Evolutionary conservation across 2,113 vertebrate species (phyloP), one percentile per base, ranked within the genome.

Genomic region (Notarius lentiginosus): DNA sequence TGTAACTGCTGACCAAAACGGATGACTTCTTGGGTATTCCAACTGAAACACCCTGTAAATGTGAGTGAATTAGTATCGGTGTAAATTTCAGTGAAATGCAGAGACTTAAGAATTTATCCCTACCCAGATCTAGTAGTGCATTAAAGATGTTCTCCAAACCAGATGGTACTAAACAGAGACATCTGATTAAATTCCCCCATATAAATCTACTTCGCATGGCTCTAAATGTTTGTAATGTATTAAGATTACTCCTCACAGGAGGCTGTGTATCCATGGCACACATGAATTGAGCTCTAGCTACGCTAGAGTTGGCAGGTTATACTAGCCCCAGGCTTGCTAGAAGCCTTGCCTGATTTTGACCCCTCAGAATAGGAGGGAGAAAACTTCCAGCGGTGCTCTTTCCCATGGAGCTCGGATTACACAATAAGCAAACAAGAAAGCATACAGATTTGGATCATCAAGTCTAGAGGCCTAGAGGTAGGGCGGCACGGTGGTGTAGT

Each of bases 291-390:
- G 72, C 70, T 83, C n/a, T 9, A 83, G 30, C 27, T 66, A 51
- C 27, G 86, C 27, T 77, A 15, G 60, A 56, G 60, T 79, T 87
- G 81, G 86, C 86, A 83, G 81, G 72, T 68, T 77, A 87, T 53
- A 83, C 72, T 83, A 82, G 81, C 86, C 86, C 76, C 70, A 82
- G 81, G 81, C 86, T 77, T 68, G 56, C 86, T 49, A 75, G 80
- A 41, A 87, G 80, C 80, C 47, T 73, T 75, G 86, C 49, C 86
- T 68, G 60, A 22, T 65, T 66, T 53, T 68, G 81, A 87, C 86
- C 86, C 80, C 51, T 87, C 72, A 79, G n/a, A 83, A 83, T 34
- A 27, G 63, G 49, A n/a, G n/a, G 27, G 34, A 76, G 68, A 87
- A 83, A 53, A 61, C 56, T 80, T 80, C 30, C 17, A 61, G 56